phyloP scores from a whole-genome alignment of 1,140 invertebrate genomes.

The Drosophila albomicans region DNA sequence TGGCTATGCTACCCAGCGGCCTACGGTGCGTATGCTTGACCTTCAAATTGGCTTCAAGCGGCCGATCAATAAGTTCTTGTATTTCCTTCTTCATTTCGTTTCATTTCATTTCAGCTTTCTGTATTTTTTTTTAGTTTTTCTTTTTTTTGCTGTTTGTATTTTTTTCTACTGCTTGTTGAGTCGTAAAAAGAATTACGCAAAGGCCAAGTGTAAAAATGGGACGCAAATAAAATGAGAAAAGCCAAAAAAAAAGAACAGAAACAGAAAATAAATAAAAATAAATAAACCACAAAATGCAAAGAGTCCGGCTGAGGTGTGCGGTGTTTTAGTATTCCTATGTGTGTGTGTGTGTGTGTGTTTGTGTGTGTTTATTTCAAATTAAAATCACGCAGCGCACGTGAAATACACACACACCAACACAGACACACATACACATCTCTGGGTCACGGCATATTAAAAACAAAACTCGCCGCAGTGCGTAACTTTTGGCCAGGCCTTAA shows the following conservation, averaged over 20 bases:
- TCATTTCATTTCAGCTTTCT: slow-evolving; percentile 14
- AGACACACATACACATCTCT: slow-evolving; percentile 42
- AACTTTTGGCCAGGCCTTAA: slow-evolving; percentile 64
- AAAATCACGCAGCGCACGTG: slow-evolving; percentile 80
- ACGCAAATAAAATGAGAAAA: slow-evolving; percentile 57
- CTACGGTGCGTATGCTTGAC: slow-evolving; percentile 74
- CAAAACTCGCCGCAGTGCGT: slow-evolving; percentile 73
- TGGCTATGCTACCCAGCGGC: background rate
- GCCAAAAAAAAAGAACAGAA: slow-evolving; percentile 48
- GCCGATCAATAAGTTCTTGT: slow-evolving; percentile 70
- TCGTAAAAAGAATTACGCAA: slow-evolving; percentile 79
- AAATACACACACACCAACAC: slow-evolving; percentile 47
- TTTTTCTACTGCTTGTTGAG: slow-evolving; percentile 75
- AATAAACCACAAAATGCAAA: slow-evolving; percentile 53
- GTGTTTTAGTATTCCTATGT: background rate
- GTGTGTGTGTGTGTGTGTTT: slow-evolving; percentile 11
- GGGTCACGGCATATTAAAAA: slow-evolving; percentile 73
- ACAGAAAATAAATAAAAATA: slow-evolving; percentile 27
- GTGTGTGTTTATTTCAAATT: slow-evolving; percentile 71
- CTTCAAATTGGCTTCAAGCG: slow-evolving; percentile 75
- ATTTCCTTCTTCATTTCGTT: slow-evolving; percentile 48
- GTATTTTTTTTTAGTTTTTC: slow-evolving; percentile 21
- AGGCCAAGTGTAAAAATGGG: slow-evolving; percentile 49
- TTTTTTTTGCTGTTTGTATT: background rate
- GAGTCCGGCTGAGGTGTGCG: slow-evolving; percentile 29